Evolutionary conservation across 64 coral and sea anemone genomes (phyloP), one percentile per base, ranked within the genome.

Genomic region (Porites lutea): DNA sequence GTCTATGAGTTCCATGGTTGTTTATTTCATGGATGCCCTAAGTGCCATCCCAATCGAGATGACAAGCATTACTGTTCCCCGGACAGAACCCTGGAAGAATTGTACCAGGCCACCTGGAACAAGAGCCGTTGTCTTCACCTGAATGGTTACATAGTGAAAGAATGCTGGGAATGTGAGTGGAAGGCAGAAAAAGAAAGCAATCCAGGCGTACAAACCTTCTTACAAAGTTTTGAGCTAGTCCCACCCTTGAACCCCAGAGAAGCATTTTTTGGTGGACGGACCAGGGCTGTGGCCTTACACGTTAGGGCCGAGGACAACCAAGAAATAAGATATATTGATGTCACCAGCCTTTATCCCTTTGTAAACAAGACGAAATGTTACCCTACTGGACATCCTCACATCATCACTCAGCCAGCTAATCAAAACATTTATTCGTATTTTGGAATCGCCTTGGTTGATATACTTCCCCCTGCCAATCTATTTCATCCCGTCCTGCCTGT

Each of bases 101-200:
- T 16, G 45, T 78, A 18, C 48, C 16, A 78, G 13, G 4, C 3
- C 44, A 78, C 75, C 44, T 9, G 52, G 23, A 3, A 22, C 2
- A 49, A 14, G 6, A 16, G 5, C 12, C 1, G 37, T 10, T 6
- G 11, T 9, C 48, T 69, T 13, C 62, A 46, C 8, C n/a, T 13
- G 11, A 13, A 19, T 2, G 62, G 14, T 2, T 67, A 65, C 58
- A 1, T 12, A 2, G 63, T 86, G 37, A 65, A 52, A 9, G 44
- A 48, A 8, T 52, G 69, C 58, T 86, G 82, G 82, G 82, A 86
- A 43, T 67, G 67, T 45, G 64, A 65, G 4, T 86, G 82, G 82
- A 49, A 3, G 6, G 3, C 4, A 7, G 4, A 23, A 4, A 70
- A 70, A 70, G 4, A 50, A 4, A 13, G 7, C 2, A 21, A 49